A percentile compares a stretch with the other conserved stretches of the same genome.
Conservation (phyloP, 2,797 vertebrate species). For the Crypturellus tataupa region DNA sequence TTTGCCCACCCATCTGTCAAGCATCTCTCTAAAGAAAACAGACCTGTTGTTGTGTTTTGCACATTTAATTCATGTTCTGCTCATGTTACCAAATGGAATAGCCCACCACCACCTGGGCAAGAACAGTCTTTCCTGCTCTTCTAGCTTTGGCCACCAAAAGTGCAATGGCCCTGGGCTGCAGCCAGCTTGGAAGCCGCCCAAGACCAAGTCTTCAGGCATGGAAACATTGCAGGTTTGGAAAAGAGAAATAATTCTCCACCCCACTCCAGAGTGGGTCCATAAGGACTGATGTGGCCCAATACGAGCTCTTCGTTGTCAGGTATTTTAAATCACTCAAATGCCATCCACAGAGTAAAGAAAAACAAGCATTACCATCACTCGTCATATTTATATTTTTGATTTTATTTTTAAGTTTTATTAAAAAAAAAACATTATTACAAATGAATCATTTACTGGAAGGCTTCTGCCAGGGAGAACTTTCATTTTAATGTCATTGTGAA, state of each 20-base stretch:
- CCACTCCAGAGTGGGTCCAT: not conserved
- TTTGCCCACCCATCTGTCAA: not conserved
- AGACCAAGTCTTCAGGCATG: too few species aligned
- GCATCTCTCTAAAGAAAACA: not conserved
- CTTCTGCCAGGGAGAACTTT: conserved; percentile 27
- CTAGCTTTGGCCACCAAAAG: too few species aligned
- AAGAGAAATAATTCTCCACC: not conserved
- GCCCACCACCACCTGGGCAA: not conserved
- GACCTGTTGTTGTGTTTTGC: not conserved
- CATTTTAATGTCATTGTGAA: conserved; percentile 19
- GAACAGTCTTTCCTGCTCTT: not conserved
- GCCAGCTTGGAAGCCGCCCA: too few species aligned
- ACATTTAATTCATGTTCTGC: not conserved
- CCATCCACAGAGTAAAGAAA: not conserved
- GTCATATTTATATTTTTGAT: conserved; percentile 58
- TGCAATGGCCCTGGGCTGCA: too few species aligned
- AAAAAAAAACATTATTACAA: conserved; percentile 65
- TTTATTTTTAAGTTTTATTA: conserved; percentile 63
- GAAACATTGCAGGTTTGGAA: not conserved
- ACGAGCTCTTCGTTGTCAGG: not conserved
- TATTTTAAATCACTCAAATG: not conserved
- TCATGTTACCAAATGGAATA: not conserved
- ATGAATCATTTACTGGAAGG: conserved; percentile 40
- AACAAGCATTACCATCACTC: not conserved
- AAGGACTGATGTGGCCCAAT: not conserved